phyloP scores from a whole-genome alignment of 2,888 invertebrate species.

The Tolmerus cingulatus region DNA sequence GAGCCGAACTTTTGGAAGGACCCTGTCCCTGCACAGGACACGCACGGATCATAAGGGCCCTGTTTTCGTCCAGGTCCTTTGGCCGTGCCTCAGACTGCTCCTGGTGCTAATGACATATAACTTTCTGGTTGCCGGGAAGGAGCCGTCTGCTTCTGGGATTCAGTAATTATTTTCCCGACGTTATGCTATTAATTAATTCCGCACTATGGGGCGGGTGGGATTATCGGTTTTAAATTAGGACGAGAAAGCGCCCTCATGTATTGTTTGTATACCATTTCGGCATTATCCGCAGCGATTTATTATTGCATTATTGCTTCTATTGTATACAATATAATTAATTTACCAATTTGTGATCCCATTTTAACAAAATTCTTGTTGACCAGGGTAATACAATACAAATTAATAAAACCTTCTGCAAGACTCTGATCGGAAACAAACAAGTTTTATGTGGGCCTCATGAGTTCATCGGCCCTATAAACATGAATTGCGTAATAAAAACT shows the following conservation, averaged over 20 bases:
- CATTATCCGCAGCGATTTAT: background rate
- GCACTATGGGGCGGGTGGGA: background rate
- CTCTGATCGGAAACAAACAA: too few species aligned
- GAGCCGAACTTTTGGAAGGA: background rate
- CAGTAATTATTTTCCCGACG: background rate
- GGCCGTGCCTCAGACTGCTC: background rate
- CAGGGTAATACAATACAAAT: too few species aligned
- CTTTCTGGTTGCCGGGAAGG: background rate
- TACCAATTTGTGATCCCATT: too few species aligned
- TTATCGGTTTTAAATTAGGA: background rate
- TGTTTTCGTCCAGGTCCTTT: background rate
- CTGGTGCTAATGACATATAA: conserved; percentile 19
- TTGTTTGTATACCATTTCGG: too few species aligned
- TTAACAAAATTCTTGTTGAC: too few species aligned
- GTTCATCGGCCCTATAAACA: background rate
- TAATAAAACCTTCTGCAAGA: too few species aligned
- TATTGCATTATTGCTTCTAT: background rate
- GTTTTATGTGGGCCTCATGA: background rate
- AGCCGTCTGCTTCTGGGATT: background rate
- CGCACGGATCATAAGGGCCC: conserved; percentile 26
- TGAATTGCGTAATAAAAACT: background rate
- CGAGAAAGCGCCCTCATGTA: background rate
- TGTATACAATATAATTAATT: too few species aligned
- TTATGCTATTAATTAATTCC: background rate
- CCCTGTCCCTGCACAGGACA: background rate